Evolutionary conservation across 1,140 invertebrate species (phyloP).

Genomic region (Pseudomyrmex gracilis): DNA sequence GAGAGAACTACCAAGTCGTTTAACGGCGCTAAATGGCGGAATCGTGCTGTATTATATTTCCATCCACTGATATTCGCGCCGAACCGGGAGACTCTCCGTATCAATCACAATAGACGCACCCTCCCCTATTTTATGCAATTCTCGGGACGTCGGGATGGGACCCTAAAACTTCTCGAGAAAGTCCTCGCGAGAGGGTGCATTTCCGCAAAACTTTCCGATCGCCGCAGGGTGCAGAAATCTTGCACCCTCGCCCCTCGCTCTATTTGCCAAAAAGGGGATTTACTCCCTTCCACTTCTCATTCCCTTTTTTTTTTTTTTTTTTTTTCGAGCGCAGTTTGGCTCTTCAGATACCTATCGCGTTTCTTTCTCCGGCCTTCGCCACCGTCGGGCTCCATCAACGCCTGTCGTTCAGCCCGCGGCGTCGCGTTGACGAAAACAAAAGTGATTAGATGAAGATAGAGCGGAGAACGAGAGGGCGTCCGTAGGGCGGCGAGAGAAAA

Average conservation of each 20-base stretch:
- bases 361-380: conserved; percentile 26
- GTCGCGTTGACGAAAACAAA: conserved; percentile 54
- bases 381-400: conserved; percentile 63
- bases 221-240: conserved; percentile 73
- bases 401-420: conserved; percentile 66
- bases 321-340: conserved; percentile 43
- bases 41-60: conserved; percentile 3
- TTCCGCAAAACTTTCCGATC: conserved; percentile 71
- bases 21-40: conserved; percentile 51
- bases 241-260: conserved; percentile 35
- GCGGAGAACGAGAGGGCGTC: conserved; percentile 51
- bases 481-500: conserved; percentile 40
- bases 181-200: conserved; percentile 55
- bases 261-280: conserved; percentile 17
- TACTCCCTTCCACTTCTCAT: conserved; percentile 5
- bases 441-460: conserved; percentile 62
- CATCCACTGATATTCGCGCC: conserved; percentile 5
- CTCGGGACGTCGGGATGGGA: conserved; percentile 15
- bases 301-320: conserved; percentile 2
- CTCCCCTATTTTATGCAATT: conserved; percentile 38
- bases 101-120: conserved; percentile 37
- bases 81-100: conserved; percentile 29
- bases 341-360: conserved; percentile 40
- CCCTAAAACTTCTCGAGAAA: conserved; percentile 48
- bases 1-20: background rate